phyloP scores from a whole-genome alignment of 2,888 invertebrate genomes.

The Alviniconcha strummeri region DNA sequence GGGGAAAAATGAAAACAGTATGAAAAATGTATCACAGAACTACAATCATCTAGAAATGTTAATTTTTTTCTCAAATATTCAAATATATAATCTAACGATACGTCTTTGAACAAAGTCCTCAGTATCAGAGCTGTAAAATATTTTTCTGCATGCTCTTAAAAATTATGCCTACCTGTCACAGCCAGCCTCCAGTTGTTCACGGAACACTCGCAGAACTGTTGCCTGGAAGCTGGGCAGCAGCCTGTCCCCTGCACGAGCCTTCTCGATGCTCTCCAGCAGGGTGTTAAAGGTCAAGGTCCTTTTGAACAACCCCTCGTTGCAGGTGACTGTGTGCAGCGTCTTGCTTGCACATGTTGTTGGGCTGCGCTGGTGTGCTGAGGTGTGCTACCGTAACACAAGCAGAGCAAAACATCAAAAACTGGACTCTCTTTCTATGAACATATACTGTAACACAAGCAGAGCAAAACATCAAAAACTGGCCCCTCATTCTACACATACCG shows the following conservation, averaged over 20 bases:
- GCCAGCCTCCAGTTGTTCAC: neutral
- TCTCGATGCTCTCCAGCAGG: constrained; percentile 52
- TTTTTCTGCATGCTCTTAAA: neutral
- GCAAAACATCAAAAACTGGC: too few species aligned
- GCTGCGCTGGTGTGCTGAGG: neutral
- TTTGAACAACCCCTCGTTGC: constrained; percentile 6
- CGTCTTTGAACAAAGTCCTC: too few species aligned
- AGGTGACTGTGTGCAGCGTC: constrained; percentile 32
- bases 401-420: too few species aligned
- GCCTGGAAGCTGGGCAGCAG: constrained; percentile 31
- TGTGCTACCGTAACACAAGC: neutral
- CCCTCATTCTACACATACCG: too few species aligned
- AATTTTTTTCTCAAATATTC: too few species aligned
- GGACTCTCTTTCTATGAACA: too few species aligned
- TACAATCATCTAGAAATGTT: too few species aligned
- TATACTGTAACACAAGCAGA: too few species aligned
- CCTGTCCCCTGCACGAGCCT: constrained; percentile 28
- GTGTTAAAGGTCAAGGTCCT: constrained; percentile 41
- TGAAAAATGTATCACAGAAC: too few species aligned
- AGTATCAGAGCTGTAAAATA: too few species aligned
- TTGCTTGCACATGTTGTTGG: neutral
- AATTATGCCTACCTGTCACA: neutral
- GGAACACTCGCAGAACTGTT: constrained; percentile 36
- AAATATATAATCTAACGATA: too few species aligned
- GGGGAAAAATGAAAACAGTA: neutral